Conservation (phyloP, 1,140 invertebrate species). For the Anastrepha obliqua region DNA sequence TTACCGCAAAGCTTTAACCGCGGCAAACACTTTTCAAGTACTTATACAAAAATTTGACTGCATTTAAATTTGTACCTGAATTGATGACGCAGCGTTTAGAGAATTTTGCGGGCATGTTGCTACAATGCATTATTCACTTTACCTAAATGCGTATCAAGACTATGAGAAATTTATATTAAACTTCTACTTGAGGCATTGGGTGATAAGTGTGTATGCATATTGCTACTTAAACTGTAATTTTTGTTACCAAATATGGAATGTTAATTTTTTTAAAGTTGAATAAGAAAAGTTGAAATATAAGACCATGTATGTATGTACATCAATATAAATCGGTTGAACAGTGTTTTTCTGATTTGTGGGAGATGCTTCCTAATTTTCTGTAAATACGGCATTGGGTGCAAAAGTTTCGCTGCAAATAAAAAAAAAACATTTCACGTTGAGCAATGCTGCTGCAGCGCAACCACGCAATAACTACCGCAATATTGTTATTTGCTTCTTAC, state of each 20-base stretch:
- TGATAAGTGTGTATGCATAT: background rate
- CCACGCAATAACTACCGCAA: too few species aligned
- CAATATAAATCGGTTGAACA: background rate
- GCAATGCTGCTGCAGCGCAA: too few species aligned
- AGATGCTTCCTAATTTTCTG: too few species aligned
- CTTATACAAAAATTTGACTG: conserved; percentile 58
- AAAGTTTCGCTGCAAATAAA: too few species aligned
- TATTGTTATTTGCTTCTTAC: too few species aligned
- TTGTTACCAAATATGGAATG: conserved; percentile 27
- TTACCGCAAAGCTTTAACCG: background rate
- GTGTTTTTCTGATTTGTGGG: background rate
- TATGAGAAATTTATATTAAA: conserved; percentile 73
- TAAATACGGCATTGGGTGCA: too few species aligned
- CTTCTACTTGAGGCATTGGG: conserved; percentile 64
- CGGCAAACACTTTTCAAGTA: conserved; percentile 5
- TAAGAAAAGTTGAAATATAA: conserved; percentile 24
- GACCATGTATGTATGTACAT: background rate
- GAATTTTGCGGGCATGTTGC: conserved; percentile 56
- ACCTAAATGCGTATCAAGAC: conserved; percentile 55
- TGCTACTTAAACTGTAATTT: background rate
- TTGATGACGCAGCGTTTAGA: conserved; percentile 57
- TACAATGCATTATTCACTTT: background rate
- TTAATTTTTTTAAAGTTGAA: conserved; percentile 15
- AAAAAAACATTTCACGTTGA: too few species aligned
- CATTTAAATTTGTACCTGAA: conserved; percentile 58